Evolutionary conservation across 2,113 vertebrate genomes (phyloP), one percentile per base, ranked within the genome.

Genomic region (Tyrannus savana): DNA sequence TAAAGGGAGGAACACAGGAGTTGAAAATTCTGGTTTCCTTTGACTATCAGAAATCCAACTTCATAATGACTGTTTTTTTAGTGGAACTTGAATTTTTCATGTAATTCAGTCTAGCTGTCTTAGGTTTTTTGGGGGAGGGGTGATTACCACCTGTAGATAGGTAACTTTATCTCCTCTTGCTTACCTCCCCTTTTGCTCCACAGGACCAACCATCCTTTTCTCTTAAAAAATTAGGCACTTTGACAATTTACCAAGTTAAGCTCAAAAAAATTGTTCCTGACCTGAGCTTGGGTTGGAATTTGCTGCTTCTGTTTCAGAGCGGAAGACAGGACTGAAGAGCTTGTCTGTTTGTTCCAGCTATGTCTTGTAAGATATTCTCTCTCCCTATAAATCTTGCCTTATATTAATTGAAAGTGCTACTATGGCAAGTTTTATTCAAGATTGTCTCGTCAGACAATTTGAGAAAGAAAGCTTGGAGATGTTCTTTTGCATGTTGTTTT

Each of bases 281-380:
- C 94, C 85, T 96, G 85, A 93, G 50, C 85, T 90, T 93, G 94
- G 85, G 71, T 88, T 97, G 92, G 90, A 96, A 94, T 95, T 96
- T 92, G 85, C 92, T 94, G 79, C 95, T 96, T 95, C 94, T 96
- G 88, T 96, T 96, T 96, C 92, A 95, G 83, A 97, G 80, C 25
- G 87, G 90, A 95, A 88, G 88, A 97, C 85, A 96, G 83, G 64
- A 95, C 74, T 96, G 92, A 97, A 84, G 94, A 94, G 35, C 92
- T 95, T 96, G 86, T 96, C 90, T 93, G 69, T 95, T 95, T 95
- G 84, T 96, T 91, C 95, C 84, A 93, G 90, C 93, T 85, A 10
- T 95, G 84, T 96, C 88, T 96, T 96, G 85, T 97, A 93, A 97
- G 92, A 95, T 88, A 84, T 19, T 93, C 67, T 93, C 85, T 93